Percentiles rank a stretch among this genome's conserved stretches.
Conservation (phyloP, 2,113 vertebrate genomes). For the Xerus inauris region DNA sequence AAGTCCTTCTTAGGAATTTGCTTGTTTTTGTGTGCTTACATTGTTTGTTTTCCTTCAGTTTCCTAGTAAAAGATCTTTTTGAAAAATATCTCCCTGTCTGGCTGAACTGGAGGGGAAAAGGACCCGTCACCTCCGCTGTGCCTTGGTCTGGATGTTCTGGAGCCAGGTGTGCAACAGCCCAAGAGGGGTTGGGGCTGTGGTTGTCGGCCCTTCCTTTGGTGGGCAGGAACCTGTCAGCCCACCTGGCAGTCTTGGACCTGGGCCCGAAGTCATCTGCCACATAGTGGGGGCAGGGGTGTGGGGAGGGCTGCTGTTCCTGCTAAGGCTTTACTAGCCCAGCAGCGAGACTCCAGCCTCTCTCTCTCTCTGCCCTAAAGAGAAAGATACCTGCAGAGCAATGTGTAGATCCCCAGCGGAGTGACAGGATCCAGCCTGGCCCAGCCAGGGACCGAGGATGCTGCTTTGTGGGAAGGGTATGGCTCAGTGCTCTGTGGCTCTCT, state of each 20-base stretch:
- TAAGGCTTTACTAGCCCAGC: slow-evolving; percentile 6
- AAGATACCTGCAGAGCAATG: background rate
- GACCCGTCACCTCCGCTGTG: background rate
- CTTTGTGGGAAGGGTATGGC: background rate
- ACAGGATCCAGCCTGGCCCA: background rate
- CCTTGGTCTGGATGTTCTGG: slow-evolving; percentile 5
- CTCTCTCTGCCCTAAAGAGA: background rate
- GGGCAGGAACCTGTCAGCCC: background rate
- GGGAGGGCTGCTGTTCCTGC: background rate
- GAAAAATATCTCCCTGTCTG: slow-evolving; percentile 7
- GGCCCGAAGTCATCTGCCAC: background rate
- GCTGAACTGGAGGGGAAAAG: slow-evolving; percentile 20
- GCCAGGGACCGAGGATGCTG: background rate
- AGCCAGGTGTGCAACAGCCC: slow-evolving; percentile 11
- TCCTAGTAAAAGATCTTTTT: slow-evolving; percentile 48
- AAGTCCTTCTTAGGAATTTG: slow-evolving; percentile 15
- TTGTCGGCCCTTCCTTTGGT: background rate
- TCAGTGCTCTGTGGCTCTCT: background rate
- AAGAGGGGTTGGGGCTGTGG: background rate
- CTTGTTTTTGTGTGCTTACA: slow-evolving; percentile 20
- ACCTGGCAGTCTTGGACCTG: background rate
- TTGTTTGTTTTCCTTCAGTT: slow-evolving; percentile 51
- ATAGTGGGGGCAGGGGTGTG: too few species aligned
- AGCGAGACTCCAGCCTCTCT: background rate
- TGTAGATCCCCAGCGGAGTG: background rate